These are phyloP conservation scores for Latrodectus hesperus DNA, from an alignment of 2,888 invertebrate genomes.

Conservation along the genomic window DNA sequence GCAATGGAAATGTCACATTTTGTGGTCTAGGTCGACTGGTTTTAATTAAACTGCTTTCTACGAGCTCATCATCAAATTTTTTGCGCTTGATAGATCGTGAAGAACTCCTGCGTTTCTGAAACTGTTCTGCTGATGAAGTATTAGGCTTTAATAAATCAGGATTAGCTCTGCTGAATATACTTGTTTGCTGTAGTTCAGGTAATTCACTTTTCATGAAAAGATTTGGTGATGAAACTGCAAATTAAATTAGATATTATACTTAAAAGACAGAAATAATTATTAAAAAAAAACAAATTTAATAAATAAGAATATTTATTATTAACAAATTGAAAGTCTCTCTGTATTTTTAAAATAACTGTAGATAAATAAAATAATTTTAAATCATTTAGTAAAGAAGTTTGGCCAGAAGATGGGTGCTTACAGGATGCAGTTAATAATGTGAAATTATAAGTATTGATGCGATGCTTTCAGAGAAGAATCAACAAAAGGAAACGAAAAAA, in stretches of 20 bases:
- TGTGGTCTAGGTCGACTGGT: constrained; percentile 59
- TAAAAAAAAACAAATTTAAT: no score
- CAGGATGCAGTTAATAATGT: no score
- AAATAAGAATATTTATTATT: no score
- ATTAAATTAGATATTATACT: background rate
- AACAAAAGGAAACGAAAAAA: no score
- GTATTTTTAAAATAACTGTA: no score
- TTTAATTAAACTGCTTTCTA: constrained; percentile 85
- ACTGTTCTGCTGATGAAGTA: constrained; percentile 35
- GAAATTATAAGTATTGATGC: no score
- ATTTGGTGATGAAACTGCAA: constrained; percentile 43
- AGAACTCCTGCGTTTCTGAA: constrained; percentile 80
- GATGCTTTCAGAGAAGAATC: no score
- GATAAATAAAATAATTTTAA: no score
- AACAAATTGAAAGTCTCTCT: no score
- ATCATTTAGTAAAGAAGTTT: no score
- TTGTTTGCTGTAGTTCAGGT: constrained; percentile 25
- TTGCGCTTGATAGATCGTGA: constrained; percentile 95
- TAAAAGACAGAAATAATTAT: no score
- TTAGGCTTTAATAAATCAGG: constrained; percentile 17
- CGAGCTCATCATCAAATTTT: constrained; percentile 97
- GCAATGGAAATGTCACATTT: constrained; percentile 35
- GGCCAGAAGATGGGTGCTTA: no score
- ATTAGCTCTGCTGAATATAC: constrained; percentile 16
- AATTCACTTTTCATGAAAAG: constrained; percentile 52